Evolutionary conservation across 2,797 vertebrate species (phyloP), one percentile per base, ranked within the genome.

Genomic region (Halcyon smyrnensis): DNA sequence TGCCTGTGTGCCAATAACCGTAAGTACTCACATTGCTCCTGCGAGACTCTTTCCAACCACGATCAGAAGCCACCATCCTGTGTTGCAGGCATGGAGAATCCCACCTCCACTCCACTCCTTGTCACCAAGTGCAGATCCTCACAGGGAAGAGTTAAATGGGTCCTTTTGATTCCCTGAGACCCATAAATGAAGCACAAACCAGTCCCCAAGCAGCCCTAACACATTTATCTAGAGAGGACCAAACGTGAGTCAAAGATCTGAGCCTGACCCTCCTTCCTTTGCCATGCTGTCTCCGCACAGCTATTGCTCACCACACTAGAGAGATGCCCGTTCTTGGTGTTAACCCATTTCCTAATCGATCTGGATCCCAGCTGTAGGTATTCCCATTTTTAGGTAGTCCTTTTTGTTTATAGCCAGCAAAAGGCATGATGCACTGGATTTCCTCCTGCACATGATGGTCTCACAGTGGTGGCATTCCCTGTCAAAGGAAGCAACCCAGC

Each of bases 391-490:
- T 17, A 50, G 19, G 50, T 60, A 62, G 86, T 71, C 27, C 15
- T 54, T 90, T 90, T 85, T 53, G 48, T 62, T 77, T 36, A 12
- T 23, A 84, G 53, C 51, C 1, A 2, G 30, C 0, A 0, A 79
- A 92, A 84, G 64, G 19, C 56, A 48, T 1, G 2, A 93, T 62
- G 57, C 89, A 12, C 65, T 45, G 80, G 23, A 53, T 87, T 89
- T 95, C 65, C 43, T 89, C 89, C 62, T 27, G 4, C 5, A 5
- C 15, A 4, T 6, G 64, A 65, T 28, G 46, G 27, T 51, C 64
- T 89, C 56, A 68, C 79, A 89, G 50, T 14, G 28, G 36, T 84
- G 88, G 88, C 80, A 89, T 94, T 67, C 87, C 64, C 65, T 90
- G 68, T 23, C 81, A 77, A 78, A 64, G 67, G 50, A 88, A 64